Evolutionary conservation across 2,797 vertebrate genomes (phyloP).

Genomic region (Emydoidea blandingii): DNA sequence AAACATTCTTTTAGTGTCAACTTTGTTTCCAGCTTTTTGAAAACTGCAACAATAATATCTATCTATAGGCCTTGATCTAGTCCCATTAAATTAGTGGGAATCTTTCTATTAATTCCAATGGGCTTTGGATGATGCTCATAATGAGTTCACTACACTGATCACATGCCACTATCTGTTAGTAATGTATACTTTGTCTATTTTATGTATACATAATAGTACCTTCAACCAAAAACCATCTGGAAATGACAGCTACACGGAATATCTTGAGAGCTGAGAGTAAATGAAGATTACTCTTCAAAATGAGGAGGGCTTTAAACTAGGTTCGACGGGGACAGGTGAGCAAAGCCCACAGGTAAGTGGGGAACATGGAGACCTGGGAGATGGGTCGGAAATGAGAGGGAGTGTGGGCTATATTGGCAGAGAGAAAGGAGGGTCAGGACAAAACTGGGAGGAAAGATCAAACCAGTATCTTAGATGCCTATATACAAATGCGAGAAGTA

Average conservation of each 20-base stretch:
- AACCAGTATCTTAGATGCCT: no score
- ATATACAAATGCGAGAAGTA: no score
- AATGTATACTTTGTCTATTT: neutral
- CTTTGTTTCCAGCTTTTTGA: neutral
- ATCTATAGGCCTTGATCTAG: neutral
- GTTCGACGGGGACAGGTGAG: no score
- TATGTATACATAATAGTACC: neutral
- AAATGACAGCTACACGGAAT: neutral
- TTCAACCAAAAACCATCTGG: neutral
- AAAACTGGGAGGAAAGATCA: no score
- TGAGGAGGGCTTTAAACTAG: no score
- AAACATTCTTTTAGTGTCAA: neutral
- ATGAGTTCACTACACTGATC: neutral
- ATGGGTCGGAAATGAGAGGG: no score
- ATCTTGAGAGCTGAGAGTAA: constrained; percentile 17
- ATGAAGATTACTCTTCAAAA: neutral
- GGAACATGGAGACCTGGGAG: no score
- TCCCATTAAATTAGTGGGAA: neutral
- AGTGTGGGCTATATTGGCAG: no score
- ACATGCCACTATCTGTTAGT: neutral
- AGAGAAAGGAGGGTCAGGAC: no score
- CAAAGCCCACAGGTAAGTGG: no score
- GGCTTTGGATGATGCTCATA: neutral
- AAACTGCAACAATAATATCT: neutral
- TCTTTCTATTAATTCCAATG: neutral